A percentile compares a stretch with the other conserved stretches of the same genome.
Conservation (phyloP, 2,888 invertebrate genomes). For the Pycnomerus fuliginosus region DNA sequence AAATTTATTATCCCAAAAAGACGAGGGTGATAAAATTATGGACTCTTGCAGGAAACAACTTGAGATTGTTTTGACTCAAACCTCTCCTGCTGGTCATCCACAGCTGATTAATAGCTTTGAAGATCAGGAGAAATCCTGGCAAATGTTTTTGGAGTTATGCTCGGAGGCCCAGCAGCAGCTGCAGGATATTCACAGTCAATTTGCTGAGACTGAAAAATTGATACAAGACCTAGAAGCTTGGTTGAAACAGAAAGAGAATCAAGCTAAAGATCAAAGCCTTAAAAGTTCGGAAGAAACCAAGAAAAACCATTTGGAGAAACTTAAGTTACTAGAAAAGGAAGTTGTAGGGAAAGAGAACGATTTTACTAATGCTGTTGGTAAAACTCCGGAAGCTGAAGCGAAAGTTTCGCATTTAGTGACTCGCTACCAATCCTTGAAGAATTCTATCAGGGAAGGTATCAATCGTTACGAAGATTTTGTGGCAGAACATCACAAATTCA, state of each 20-base stretch:
- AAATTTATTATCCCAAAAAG: conserved; percentile 70
- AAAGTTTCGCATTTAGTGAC: conserved; percentile 77
- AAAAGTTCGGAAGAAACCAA: conserved; percentile 85
- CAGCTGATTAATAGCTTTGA: conserved; percentile 71
- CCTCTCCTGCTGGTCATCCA: conserved; percentile 75
- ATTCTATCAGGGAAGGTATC: conserved; percentile 79
- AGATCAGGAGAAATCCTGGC: conserved; percentile 73
- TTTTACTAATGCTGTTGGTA: conserved; percentile 66
- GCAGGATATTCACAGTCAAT: conserved; percentile 73
- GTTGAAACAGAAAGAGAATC: conserved; percentile 82
- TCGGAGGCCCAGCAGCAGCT: conserved; percentile 70
- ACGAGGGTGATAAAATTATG: conserved; percentile 72
- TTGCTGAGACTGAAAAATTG: conserved; percentile 77
- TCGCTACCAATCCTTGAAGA: conserved; percentile 79
- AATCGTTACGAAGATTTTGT: conserved; percentile 81
- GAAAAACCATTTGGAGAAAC: conserved; percentile 72
- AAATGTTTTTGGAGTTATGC: conserved; percentile 71
- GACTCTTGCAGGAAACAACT: conserved; percentile 69
- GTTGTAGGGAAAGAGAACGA: conserved; percentile 67
- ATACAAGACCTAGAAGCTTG: conserved; percentile 79
- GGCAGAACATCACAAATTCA: conserved; percentile 81
- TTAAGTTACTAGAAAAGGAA: conserved; percentile 70
- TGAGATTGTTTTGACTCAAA: conserved; percentile 72
- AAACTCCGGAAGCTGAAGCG: conserved; percentile 72
- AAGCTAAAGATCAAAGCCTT: conserved; percentile 85